Evolutionary conservation across 2,888 invertebrate species (phyloP), one percentile per base, ranked within the genome.

Genomic region (Caenorhabditis uteleia): DNA sequence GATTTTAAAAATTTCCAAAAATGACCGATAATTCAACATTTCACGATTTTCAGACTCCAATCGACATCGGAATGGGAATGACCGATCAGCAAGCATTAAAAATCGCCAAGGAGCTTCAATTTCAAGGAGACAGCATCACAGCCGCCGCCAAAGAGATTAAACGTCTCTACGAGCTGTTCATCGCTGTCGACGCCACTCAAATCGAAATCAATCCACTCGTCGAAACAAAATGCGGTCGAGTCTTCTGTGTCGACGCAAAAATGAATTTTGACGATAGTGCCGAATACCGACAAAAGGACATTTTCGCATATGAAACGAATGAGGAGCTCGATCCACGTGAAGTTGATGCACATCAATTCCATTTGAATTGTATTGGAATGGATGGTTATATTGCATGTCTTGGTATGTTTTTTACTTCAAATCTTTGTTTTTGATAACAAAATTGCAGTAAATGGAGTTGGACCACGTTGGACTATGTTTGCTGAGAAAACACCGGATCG

Each of bases 251-350:
- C 46, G 98, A 99, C 88, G 98, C 98, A 4, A 99, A 99, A 86
- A 89, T 99, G 70, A 92, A 93, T 83, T 98, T 99, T 86, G 98
- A 99, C 86, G 98, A 99, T 84, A 95, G 95, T 86, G 97, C 98
- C 0, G 88, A 90, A 77, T 99, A 91, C 84, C 88, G 97, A 62
- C 88, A 88, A 76, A 88, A 90, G 82, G 90, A 90, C 18, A 90
- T 98, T 61, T 98, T 97, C 87, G 89, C 88, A 14, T 87, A 93
- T 86, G 93, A 95, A 83, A 91, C 94, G 84, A 88, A 88, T 8
- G 89, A 90, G 25, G 95, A 94, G 84, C 54, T 60, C 54, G 95
- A 98, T 86, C 92, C 93, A 0, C 88, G 94, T 75, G 98, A 98
- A 87, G 89, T 91, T n/a, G 92, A 93, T 84, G 98, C 98, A 16